These are phyloP conservation scores for Trissolcus basalis DNA, from an alignment of 1,140 invertebrate genomes.

Conservation along the genomic window DNA sequence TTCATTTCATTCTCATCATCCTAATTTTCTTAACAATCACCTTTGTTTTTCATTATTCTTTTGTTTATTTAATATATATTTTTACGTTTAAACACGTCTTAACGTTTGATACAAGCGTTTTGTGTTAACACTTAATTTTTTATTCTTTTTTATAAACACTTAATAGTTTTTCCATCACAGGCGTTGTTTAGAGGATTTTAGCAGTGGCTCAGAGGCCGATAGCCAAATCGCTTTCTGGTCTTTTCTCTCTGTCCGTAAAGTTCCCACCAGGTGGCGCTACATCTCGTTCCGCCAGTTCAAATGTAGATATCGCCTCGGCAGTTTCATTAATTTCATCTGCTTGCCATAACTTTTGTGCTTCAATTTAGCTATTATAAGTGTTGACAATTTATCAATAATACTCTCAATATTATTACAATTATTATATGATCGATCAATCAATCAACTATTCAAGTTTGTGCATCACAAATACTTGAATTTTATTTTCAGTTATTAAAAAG, in stretches of 20 bases:
- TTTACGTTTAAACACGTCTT: background rate
- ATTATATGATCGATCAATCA: no score
- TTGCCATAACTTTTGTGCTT: no score
- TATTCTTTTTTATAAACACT: constrained; percentile 22
- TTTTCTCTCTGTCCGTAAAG: constrained; percentile 33
- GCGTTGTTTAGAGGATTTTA: constrained; percentile 16
- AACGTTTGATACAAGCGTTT: constrained; percentile 27
- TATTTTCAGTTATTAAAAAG: no score
- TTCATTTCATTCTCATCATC: constrained; percentile 22
- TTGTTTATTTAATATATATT: constrained; percentile 5
- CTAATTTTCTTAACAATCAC: no score
- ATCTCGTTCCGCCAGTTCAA: background rate
- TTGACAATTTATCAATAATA: no score
- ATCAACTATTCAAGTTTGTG: background rate
- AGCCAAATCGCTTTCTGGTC: constrained; percentile 21
- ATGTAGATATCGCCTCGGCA: background rate
- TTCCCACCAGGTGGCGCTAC: constrained; percentile 12
- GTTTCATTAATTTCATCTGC: background rate
- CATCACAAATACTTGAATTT: no score
- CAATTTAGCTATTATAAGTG: no score
- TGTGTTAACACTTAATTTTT: constrained; percentile 39
- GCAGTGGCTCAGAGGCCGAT: constrained; percentile 10
- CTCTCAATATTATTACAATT: no score
- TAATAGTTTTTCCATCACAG: constrained; percentile 24
- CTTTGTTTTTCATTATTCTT: constrained; percentile 24